These are phyloP conservation scores for Macrophya annulata DNA, from an alignment of 2,888 invertebrate genomes.

Conservation along the genomic window DNA sequence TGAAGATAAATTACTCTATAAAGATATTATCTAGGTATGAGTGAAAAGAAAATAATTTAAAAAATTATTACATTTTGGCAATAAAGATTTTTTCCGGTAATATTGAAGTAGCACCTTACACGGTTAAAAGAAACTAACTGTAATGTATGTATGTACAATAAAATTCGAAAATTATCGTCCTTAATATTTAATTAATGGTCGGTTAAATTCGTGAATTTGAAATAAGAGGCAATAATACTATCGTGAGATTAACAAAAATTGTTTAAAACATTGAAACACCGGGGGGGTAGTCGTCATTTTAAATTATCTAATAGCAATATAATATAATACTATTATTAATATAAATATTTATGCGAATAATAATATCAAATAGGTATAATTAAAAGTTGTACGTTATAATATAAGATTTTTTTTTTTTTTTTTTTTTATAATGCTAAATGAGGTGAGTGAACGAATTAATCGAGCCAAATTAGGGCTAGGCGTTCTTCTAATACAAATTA, in stretches of 20 bases:
- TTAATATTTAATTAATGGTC: conserved; percentile 8
- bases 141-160: conserved; percentile 2
- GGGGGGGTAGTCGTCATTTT: conserved; percentile 3
- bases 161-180: background rate
- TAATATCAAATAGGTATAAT: conserved; percentile 52
- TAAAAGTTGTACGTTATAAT: conserved; percentile 33
- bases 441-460: conserved; percentile 47
- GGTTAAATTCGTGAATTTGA: background rate
- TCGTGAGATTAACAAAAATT: background rate
- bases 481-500: conserved; percentile 80
- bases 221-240: background rate
- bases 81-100: conserved; percentile 30
- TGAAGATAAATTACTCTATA: background rate
- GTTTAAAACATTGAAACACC: background rate
- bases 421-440: conserved; percentile 42
- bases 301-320: conserved; percentile 15
- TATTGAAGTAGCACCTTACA: conserved; percentile 26
- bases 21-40: conserved; percentile 1
- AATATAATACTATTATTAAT: conserved; percentile 19
- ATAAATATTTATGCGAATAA: conserved; percentile 49
- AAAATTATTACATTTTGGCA: conserved; percentile 29
- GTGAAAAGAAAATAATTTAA: background rate
- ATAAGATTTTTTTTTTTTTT: conserved; percentile 17
- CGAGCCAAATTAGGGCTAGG: conserved; percentile 14
- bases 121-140: background rate